A percentile compares a stretch with the other conserved stretches of the same genome.
Conservation (phyloP, 2,888 invertebrate genomes). For the Brachypterus glaber region DNA sequence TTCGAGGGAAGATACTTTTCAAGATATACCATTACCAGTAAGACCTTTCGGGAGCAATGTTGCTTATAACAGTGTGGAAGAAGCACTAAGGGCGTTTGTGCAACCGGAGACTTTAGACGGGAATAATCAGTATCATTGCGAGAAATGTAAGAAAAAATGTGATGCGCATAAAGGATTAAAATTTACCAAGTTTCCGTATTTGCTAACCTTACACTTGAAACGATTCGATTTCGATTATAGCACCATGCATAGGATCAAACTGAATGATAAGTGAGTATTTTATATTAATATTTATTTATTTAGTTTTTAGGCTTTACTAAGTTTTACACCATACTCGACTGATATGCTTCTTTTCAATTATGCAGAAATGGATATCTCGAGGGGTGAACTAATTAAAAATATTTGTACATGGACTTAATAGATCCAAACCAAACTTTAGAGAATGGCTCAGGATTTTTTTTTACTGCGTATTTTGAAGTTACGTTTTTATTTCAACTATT, state of each 20-base stretch:
- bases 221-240: slow-evolving; percentile 83
- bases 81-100: slow-evolving; percentile 74
- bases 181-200: slow-evolving; percentile 76
- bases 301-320: too few species aligned
- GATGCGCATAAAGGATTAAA: slow-evolving; percentile 85
- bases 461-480: too few species aligned
- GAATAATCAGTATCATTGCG: slow-evolving; percentile 81
- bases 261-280: slow-evolving; percentile 73
- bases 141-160: slow-evolving; percentile 75
- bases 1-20: slow-evolving; percentile 70
- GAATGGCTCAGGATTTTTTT: too few species aligned
- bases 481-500: too few species aligned
- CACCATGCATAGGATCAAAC: slow-evolving; percentile 74
- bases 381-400: too few species aligned
- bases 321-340: too few species aligned
- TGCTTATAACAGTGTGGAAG: slow-evolving; percentile 70
- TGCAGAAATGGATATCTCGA: too few species aligned
- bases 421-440: too few species aligned
- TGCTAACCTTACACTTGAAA: slow-evolving; percentile 77
- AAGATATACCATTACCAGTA: slow-evolving; percentile 79
- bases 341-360: too few species aligned
- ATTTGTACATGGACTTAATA: too few species aligned
- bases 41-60: slow-evolving; percentile 68
- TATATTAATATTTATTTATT: too few species aligned
- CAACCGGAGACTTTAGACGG: slow-evolving; percentile 74